phyloP scores from a whole-genome alignment of 2,888 invertebrate species.

The Tribolium freemani region DNA sequence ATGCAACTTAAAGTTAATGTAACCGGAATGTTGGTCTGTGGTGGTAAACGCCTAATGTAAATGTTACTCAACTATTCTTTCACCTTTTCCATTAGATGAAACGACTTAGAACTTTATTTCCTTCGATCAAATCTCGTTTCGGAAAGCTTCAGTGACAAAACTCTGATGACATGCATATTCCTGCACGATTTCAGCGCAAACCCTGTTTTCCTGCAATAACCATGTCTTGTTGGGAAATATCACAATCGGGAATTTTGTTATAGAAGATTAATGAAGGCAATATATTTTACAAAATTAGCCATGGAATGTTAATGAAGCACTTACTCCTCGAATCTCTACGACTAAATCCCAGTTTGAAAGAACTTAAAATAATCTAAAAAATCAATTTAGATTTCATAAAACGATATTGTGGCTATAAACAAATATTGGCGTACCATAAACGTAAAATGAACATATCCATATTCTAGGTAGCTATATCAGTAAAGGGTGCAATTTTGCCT shows the following conservation, averaged over 20 bases:
- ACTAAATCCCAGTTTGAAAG: not conserved
- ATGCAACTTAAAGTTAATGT: not conserved
- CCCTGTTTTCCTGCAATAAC: no score
- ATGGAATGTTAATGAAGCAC: not conserved
- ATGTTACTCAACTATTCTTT: not conserved
- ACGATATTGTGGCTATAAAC: slow-evolving; percentile 38
- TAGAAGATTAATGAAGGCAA: not conserved
- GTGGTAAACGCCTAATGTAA: not conserved
- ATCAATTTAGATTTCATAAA: slow-evolving; percentile 41
- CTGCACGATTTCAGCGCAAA: no score
- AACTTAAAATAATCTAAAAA: slow-evolving; percentile 19
- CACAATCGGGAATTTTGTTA: not conserved
- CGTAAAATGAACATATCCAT: slow-evolving; percentile 19
- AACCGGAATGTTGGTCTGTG: not conserved
- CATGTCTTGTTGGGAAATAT: not conserved
- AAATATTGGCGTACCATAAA: slow-evolving; percentile 29
- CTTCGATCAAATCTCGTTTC: no score
- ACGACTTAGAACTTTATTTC: no score
- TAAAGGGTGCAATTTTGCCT: slow-evolving; percentile 8
- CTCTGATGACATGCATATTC: no score
- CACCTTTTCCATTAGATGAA: not conserved
- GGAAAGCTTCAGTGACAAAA: no score
- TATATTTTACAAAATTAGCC: not conserved
- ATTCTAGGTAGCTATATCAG: slow-evolving; percentile 20
- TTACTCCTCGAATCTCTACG: not conserved